phyloP scores from a whole-genome alignment of 2,113 vertebrate species.

The Ophiodon elongatus region DNA sequence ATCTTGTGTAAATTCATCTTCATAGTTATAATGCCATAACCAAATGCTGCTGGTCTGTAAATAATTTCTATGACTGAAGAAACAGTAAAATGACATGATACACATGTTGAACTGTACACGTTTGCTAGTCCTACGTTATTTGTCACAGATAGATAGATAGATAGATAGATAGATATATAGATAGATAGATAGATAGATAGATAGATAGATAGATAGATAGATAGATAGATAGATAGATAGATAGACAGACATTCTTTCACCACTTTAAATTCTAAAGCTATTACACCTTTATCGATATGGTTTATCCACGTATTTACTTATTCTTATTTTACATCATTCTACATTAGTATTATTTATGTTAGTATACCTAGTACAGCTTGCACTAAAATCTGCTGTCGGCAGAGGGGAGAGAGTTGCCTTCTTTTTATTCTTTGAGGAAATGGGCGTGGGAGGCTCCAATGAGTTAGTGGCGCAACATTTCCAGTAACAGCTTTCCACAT shows the following conservation, averaged over 20 bases:
- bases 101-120: background rate
- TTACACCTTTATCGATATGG: background rate
- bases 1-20: background rate
- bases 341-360: background rate
- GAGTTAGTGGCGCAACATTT: constrained; percentile 24
- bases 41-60: background rate
- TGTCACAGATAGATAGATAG: background rate
- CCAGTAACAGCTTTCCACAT: background rate
- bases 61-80: background rate
- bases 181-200: background rate
- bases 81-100: no score
- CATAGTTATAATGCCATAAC: background rate
- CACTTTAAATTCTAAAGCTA: background rate
- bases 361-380: background rate
- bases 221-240: background rate
- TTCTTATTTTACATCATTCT: background rate
- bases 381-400: background rate
- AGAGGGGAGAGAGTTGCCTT: no score
- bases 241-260: background rate
- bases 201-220: background rate
- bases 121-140: background rate
- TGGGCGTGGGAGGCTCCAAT: background rate
- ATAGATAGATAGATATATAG: background rate
- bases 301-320: background rate
- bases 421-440: background rate